These are phyloP conservation scores for Magallana angulata DNA, from an alignment of 1,140 invertebrate genomes.

Conservation along the genomic window DNA sequence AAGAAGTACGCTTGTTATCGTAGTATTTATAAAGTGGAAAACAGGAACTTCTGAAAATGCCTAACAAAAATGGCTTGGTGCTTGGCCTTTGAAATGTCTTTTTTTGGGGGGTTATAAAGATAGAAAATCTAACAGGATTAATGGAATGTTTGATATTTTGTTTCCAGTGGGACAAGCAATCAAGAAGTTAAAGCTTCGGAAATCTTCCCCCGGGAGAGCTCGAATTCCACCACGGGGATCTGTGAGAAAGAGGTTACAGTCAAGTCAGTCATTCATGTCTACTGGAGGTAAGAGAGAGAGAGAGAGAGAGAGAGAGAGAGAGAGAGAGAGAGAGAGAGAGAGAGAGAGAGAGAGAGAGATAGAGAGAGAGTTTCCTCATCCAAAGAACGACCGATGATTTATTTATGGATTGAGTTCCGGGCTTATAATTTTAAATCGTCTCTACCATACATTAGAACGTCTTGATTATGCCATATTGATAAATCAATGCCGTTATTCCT, in stretches of 20 bases:
- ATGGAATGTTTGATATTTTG: conserved; percentile 16
- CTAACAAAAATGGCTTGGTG: not conserved
- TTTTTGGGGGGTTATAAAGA: not conserved
- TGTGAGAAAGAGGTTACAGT: not conserved
- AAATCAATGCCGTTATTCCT: conserved; percentile 23
- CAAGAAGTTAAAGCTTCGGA: conserved; percentile 31
- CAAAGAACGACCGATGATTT: not conserved
- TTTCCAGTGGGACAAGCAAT: conserved; percentile 35
- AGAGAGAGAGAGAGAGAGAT: not conserved
- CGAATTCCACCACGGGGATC: not conserved
- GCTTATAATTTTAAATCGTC: conserved; percentile 9
- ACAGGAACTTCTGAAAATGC: not conserved
- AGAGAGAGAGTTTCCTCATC: not conserved
- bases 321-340: not conserved
- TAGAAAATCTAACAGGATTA: not conserved
- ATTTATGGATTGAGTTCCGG: conserved; percentile 21
- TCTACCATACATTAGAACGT: conserved; percentile 11
- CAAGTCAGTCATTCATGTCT: conserved; percentile 4
- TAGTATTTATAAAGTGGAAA: not conserved
- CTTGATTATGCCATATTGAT: conserved; percentile 33
- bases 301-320: not conserved
- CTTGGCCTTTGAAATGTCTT: not conserved
- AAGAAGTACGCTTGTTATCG: not conserved
- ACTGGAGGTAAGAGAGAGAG: not conserved
- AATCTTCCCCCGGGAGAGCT: conserved; percentile 10